Base-by-base conservation (phyloP, 2,113 vertebrate genomes). In the Cololabis saira region DNA sequence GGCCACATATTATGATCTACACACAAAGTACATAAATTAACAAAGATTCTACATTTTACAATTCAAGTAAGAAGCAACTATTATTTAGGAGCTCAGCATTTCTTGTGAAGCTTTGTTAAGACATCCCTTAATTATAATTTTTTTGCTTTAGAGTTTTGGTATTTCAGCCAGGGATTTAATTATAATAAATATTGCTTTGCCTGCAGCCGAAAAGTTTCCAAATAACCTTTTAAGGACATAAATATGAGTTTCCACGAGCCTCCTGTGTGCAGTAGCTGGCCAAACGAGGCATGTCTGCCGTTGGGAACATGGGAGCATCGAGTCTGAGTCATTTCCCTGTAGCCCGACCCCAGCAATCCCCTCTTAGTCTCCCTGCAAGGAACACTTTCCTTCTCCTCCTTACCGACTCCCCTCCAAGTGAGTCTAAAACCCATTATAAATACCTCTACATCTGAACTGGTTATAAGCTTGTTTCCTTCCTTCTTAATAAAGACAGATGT, bases 251-350 rank as follows among this genome's bases (percentile, higher is more conserved):
- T 71, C 16, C 43, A 19, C 11, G 1, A 55, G 44, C 66, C 64
- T 74, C 67, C 53, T 63, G 76, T 76, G 74, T 54, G 58, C 57
- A 60, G 64, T 62, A 21, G 21, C n/a, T 57, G 42, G 58, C 19
- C 54, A 80, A 76, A 80, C 62, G 51, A 72, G 30, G 45, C 71
- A 61, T 75, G 55, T 67, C 60, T 74, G 65, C 80, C 49, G 56
- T 63, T 81, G 74, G 58, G 68, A 80, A 62, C 40, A 65, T 66
- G 67, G 57, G 67, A 71, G 59, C 56, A 37, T 2, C 0, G 33
- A 66, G 66, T 61, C 67, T 64, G 44, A 61, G 48, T 72, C 2
- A n/a, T 66, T 71, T 71, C 67, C 61, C 44, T 52, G 16, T 16
- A 41, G 56, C 47, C 56, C 66, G 47, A 64, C 58, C 71, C 27